Conservation (phyloP, 2,888 invertebrate genomes). For the Tenodera sinensis region DNA sequence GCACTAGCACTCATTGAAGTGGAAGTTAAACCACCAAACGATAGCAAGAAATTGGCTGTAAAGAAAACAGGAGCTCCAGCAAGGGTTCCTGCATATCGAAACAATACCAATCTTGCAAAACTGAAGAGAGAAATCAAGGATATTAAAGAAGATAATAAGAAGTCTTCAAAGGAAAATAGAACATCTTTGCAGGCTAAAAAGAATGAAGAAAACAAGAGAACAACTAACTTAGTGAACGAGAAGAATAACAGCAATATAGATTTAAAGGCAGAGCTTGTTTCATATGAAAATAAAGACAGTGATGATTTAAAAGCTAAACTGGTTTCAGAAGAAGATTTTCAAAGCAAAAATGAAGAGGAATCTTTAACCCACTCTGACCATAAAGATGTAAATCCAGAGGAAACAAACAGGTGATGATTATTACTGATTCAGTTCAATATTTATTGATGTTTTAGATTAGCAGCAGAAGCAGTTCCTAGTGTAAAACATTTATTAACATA, state of each 20-base stretch:
- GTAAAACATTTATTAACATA: too few species aligned
- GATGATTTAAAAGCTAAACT: background rate
- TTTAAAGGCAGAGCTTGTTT: background rate
- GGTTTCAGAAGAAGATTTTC: background rate
- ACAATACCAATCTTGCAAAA: conserved; percentile 11
- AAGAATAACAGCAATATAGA: background rate
- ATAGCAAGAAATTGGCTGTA: conserved; percentile 1
- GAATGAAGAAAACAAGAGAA: background rate
- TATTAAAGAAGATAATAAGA: conserved; percentile 6
- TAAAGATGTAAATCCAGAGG: background rate
- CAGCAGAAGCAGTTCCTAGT: too few species aligned
- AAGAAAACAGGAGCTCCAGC: background rate
- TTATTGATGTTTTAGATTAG: too few species aligned
- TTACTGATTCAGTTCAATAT: too few species aligned
- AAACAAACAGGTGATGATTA: background rate
- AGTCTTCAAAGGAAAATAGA: background rate
- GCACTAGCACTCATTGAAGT: conserved; percentile 53
- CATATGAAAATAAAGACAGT: background rate
- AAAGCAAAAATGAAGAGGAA: background rate
- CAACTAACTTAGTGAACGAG: background rate
- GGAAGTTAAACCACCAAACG: conserved; percentile 26
- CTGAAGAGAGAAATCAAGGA: conserved; percentile 20
- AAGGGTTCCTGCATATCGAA: background rate
- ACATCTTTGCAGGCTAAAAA: background rate
- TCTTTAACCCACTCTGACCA: background rate